Evolutionary conservation across 2,113 vertebrate genomes (phyloP).

Genomic region (Aphyosemion australe): DNA sequence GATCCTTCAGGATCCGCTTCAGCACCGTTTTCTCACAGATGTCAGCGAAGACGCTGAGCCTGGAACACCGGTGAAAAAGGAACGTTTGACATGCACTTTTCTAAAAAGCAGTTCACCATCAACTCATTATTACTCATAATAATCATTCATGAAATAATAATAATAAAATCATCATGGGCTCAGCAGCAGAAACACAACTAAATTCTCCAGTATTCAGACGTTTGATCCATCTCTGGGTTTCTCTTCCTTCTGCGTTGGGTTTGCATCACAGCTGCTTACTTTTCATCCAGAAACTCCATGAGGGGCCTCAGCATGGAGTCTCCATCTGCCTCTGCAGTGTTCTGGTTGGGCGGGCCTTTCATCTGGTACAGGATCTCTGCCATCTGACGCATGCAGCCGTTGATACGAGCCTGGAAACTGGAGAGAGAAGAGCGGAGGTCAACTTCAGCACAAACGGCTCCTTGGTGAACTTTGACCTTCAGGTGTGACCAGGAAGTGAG

Average conservation of each 20-base stretch:
- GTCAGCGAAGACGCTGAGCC: constrained; percentile 92
- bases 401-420: constrained; percentile 91
- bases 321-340: constrained; percentile 89
- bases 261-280: constrained; percentile 80
- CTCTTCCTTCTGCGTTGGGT: no score
- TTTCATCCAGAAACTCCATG: constrained; percentile 97
- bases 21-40: constrained; percentile 96
- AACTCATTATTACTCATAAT: no score
- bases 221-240: no score
- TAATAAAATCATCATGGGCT: no score
- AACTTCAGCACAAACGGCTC: not conserved
- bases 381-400: constrained; percentile 91
- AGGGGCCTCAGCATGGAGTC: constrained; percentile 89
- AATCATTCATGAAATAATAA: no score
- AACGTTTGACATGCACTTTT: not conserved
- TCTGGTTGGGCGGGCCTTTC: constrained; percentile 90
- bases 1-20: constrained; percentile 95
- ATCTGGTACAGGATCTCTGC: constrained; percentile 92
- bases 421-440: not conserved
- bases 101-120: no score
- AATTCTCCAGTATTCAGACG: no score
- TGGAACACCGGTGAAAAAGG: constrained; percentile 50
- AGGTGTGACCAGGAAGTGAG: not conserved
- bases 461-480: no score
- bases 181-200: no score